A percentile compares a stretch with the other conserved stretches of the same genome.
These are phyloP conservation scores for Archips crataeganus DNA, from an alignment of 2,888 invertebrate genomes.

Conservation along the genomic window DNA sequence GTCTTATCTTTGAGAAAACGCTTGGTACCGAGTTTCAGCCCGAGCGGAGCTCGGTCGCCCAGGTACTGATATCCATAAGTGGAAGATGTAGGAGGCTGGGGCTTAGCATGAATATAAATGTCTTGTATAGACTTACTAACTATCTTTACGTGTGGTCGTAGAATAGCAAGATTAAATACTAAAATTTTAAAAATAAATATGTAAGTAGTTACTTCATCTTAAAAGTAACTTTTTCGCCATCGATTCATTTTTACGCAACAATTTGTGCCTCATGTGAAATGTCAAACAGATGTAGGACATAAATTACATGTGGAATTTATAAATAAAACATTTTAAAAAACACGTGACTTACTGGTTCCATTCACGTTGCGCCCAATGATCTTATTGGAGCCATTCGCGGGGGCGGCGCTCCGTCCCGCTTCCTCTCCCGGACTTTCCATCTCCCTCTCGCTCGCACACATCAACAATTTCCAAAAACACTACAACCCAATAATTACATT, in stretches of 20 bases:
- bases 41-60: too few species aligned
- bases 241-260: not conserved
- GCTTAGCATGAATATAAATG: too few species aligned
- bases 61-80: too few species aligned
- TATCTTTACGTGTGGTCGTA: too few species aligned
- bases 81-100: too few species aligned
- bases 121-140: too few species aligned
- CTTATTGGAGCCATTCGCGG: slow-evolving; percentile 86
- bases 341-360: slow-evolving; percentile 86
- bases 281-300: slow-evolving; percentile 22
- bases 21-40: too few species aligned
- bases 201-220: too few species aligned
- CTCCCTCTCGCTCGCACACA: slow-evolving; percentile 81
- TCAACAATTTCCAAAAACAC: slow-evolving; percentile 67
- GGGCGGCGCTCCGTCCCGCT: slow-evolving; percentile 77
- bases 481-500: slow-evolving; percentile 69
- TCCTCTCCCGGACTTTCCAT: slow-evolving; percentile 83
- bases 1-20: too few species aligned
- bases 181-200: too few species aligned
- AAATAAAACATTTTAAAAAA: slow-evolving; percentile 31
- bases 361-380: slow-evolving; percentile 88
- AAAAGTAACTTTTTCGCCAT: not conserved
- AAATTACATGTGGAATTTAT: slow-evolving; percentile 30
- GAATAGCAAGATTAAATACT: too few species aligned
- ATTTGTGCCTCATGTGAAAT: slow-evolving; percentile 22